Conservation (phyloP, 2,113 vertebrate species). For the Probosciger aterrimus region DNA sequence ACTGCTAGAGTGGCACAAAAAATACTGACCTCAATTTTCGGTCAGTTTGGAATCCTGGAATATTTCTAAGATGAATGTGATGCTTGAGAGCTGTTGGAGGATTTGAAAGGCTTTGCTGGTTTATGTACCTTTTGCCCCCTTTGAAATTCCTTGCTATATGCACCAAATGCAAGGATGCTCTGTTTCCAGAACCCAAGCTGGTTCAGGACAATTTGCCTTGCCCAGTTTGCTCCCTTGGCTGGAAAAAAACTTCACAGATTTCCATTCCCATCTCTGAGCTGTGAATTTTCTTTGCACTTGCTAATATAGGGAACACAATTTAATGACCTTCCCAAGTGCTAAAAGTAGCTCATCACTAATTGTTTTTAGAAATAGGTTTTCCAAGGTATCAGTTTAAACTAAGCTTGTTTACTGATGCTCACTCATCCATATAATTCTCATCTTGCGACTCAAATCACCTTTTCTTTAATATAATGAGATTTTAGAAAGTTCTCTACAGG, state of each 20-base stretch:
- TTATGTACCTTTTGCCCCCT: neutral
- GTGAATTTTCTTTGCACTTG: neutral
- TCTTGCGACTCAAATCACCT: constrained; percentile 15
- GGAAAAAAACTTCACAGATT: neutral
- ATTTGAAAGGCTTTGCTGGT: neutral
- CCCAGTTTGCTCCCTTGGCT: neutral
- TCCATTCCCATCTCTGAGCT: neutral
- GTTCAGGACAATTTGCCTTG: neutral
- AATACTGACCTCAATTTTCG: neutral
- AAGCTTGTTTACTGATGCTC: constrained; percentile 39
- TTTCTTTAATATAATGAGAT: constrained; percentile 15
- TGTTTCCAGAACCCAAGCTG: neutral
- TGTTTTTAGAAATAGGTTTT: constrained; percentile 28
- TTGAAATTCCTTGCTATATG: neutral
- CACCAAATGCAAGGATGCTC: neutral
- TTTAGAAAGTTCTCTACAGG: neutral
- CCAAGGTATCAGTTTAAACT: neutral
- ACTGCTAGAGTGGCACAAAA: neutral
- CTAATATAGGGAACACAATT: neutral
- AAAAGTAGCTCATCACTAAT: neutral
- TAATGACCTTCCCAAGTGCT: constrained; percentile 12
- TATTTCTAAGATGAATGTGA: neutral
- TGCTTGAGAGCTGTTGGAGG: neutral
- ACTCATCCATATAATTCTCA: constrained; percentile 31
- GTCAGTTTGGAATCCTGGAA: neutral